Percentiles rank a stretch among this genome's conserved stretches.
Evolutionary conservation across 2,797 vertebrate genomes (phyloP).

Genomic region (Selene dorsalis): DNA sequence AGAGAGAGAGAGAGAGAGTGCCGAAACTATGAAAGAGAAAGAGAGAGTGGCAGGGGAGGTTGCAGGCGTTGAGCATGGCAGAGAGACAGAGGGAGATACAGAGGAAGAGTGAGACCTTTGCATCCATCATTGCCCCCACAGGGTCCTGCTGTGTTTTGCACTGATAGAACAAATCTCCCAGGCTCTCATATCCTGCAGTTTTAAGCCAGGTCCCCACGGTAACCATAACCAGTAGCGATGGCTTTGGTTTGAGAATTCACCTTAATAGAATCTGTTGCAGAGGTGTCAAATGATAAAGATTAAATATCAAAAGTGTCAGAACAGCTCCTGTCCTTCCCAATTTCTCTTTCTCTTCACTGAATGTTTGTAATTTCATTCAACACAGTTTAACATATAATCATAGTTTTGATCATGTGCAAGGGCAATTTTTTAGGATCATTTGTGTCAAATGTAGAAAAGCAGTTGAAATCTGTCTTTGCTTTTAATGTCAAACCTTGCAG

Average conservation of each 20-base stretch:
- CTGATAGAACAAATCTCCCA: conserved; percentile 64
- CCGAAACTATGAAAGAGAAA: conserved; percentile 44
- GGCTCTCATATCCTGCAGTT: conserved; percentile 51
- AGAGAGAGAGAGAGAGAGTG: conserved; percentile 23
- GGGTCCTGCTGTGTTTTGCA: conserved; percentile 62
- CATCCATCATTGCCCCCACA: conserved; percentile 57
- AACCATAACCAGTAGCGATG: conserved; percentile 56
- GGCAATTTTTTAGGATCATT: background rate
- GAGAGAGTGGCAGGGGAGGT: conserved; percentile 33
- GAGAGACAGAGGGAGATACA: conserved; percentile 35
- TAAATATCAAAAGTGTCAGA: conserved; percentile 49
- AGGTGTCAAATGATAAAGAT: conserved; percentile 44
- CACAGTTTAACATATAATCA: background rate
- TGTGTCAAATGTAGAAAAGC: background rate
- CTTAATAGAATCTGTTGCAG: conserved; percentile 46
- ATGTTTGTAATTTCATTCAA: conserved; percentile 15
- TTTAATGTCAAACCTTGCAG: conserved; percentile 24
- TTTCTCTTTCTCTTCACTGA: conserved; percentile 13
- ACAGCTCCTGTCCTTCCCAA: conserved; percentile 1
- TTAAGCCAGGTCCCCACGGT: conserved; percentile 58
- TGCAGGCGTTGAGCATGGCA: conserved; percentile 42
- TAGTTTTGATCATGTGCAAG: background rate
- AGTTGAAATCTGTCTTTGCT: conserved; percentile 11
- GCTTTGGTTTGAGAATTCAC: conserved; percentile 40
- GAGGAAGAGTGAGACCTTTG: conserved; percentile 65